Base-by-base conservation (phyloP, 2,113 vertebrate species). In the Synodontis membranacea region DNA sequence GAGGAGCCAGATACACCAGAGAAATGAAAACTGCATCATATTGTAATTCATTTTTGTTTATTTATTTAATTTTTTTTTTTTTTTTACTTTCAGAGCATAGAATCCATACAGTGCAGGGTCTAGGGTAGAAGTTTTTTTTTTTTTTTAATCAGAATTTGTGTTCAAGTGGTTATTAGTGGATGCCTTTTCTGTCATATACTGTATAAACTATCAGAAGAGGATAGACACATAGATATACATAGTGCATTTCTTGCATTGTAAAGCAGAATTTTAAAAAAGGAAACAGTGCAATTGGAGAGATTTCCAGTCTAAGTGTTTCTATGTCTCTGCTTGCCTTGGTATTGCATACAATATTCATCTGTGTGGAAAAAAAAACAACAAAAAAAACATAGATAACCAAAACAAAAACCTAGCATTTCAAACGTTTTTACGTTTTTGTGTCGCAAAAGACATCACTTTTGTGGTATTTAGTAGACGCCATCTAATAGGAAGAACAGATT, bases 271-370 rank as follows among this genome's bases (percentile, higher is more conserved):
- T 54, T 92, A 94, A 94, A 91, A 87, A 93, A 94, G 94, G 91
- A 87, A 93, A 82, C 94, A 95, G 95, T 96, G 95, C 95, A 95
- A 94, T 93, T 92, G 90, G 91, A 91, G 86, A 81, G 42, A 72
- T 82, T 88, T 86, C 78, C 92, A 93, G 92, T 58, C 23, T 80
- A 39, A 14, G 91, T 92, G 89, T 89, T 90, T 66, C 84, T 92
- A 52, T 74, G 44, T 91, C 86, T 91, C 89, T 92, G 91, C 86
- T 92, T 91, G 90, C 92, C 92, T 92, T 93, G 91, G 90, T 95
- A 94, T 95, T 95, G 95, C 94, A 94, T 95, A 94, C 91, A 93
- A 92, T 94, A 92, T 94, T 92, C 91, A 92, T 91, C 87, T 81
- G 86, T 62, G 42, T 80, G 90, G 89, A 72, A 91, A 93, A 86